Evolutionary conservation across 2,113 vertebrate genomes (phyloP).

Genomic region (Hucho hucho): DNA sequence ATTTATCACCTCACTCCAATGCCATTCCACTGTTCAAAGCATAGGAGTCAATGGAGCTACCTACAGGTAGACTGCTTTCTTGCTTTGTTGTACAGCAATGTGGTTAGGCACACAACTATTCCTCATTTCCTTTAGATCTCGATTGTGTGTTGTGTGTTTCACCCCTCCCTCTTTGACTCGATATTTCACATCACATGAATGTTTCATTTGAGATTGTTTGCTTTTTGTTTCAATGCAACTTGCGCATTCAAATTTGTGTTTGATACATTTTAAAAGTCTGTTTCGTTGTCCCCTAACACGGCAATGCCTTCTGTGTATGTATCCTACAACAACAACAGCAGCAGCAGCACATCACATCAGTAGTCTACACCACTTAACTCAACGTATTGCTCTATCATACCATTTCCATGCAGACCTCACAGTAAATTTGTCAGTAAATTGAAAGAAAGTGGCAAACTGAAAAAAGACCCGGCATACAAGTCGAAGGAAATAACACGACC

Average conservation of each 20-base stretch:
- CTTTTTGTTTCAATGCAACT: background rate
- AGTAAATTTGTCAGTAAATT: slow-evolving; percentile 38
- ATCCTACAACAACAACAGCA: too few species aligned
- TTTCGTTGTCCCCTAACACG: too few species aligned
- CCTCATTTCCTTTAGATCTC: too few species aligned
- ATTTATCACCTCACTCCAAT: slow-evolving; percentile 67
- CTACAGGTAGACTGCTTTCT: background rate
- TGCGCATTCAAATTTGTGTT: background rate
- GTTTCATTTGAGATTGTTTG: background rate
- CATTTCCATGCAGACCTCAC: slow-evolving; percentile 55
- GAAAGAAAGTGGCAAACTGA: slow-evolving; percentile 54
- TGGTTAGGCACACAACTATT: too few species aligned
- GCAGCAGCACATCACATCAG: background rate
- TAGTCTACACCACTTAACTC: slow-evolving; percentile 21
- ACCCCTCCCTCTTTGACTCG: too few species aligned
- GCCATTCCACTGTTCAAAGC: slow-evolving; percentile 36
- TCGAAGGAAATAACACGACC: slow-evolving; percentile 73
- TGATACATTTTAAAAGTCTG: too few species aligned
- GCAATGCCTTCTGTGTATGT: too few species aligned
- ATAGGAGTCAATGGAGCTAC: slow-evolving; percentile 47
- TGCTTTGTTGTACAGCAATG: too few species aligned
- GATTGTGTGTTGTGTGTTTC: too few species aligned
- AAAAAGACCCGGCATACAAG: slow-evolving; percentile 68
- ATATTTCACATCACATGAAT: background rate
- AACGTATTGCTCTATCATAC: slow-evolving; percentile 40